These are phyloP conservation scores for Ceryle rudis DNA, from an alignment of 2,797 vertebrate genomes.

Conservation along the genomic window DNA sequence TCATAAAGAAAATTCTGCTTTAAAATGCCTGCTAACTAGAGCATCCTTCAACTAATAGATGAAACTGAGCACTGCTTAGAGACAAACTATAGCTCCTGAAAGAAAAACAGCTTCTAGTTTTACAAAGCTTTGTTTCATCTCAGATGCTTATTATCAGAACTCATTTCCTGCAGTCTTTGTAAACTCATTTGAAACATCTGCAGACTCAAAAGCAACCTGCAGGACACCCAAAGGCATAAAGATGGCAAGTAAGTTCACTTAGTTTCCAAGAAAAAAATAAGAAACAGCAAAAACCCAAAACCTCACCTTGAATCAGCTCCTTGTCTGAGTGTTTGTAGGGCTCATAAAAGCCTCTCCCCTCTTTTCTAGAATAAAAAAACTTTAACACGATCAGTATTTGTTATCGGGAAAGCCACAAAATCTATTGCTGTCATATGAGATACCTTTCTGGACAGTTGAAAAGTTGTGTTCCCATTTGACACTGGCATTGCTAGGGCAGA, in stretches of 20 bases:
- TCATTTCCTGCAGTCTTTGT: neutral
- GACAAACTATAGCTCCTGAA: neutral
- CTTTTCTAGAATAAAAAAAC: too few species aligned
- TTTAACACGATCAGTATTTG: neutral
- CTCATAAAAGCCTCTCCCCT: neutral
- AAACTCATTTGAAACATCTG: neutral
- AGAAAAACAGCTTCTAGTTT: neutral
- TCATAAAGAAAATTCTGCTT: neutral
- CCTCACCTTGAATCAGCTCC: neutral
- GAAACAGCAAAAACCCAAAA: neutral
- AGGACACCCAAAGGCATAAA: neutral
- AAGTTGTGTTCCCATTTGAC: neutral
- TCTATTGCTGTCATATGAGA: neutral
- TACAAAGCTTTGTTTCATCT: neutral
- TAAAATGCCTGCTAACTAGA: neutral
- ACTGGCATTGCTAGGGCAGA: neutral
- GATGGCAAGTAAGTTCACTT: neutral
- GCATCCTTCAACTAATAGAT: neutral
- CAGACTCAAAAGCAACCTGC: neutral
- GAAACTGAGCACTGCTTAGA: neutral
- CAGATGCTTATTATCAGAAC: neutral
- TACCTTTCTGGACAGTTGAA: neutral
- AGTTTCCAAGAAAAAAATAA: neutral
- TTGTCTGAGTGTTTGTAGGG: neutral
- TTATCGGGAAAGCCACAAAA: neutral